Evolutionary conservation across 1,140 invertebrate genomes (phyloP).

Genomic region (Lepidurus couesii): DNA sequence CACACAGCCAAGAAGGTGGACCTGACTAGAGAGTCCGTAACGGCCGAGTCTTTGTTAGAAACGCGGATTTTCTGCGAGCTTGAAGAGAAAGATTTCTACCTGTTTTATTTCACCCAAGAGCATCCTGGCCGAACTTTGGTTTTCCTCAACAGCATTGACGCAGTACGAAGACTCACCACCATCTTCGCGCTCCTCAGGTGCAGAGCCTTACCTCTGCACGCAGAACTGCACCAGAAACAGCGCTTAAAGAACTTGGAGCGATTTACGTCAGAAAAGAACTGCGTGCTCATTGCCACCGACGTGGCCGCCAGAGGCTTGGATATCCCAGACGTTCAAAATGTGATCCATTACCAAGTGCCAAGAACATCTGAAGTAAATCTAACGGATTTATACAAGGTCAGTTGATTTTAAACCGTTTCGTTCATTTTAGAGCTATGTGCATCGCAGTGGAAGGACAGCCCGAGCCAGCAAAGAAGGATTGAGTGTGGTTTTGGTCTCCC

Average conservation of each 20-base stretch:
- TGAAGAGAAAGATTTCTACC: constrained; percentile 82
- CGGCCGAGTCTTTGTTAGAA: constrained; percentile 75
- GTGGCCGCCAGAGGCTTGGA: constrained; percentile 95
- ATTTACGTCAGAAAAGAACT: constrained; percentile 68
- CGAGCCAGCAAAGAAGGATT: constrained; percentile 80
- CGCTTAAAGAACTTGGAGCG: constrained; percentile 88
- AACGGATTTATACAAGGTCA: background rate
- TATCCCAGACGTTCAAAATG: constrained; percentile 88
- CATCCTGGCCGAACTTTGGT: constrained; percentile 85
- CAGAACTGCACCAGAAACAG: constrained; percentile 91
- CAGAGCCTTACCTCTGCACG: constrained; percentile 78
- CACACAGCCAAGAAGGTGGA: constrained; percentile 51
- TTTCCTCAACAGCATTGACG: constrained; percentile 96
- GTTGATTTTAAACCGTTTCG: constrained; percentile 32
- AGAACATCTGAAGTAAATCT: constrained; percentile 73
- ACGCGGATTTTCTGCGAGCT: constrained; percentile 62
- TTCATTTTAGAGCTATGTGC: constrained; percentile 73
- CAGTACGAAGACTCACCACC: constrained; percentile 75
- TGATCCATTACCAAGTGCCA: constrained; percentile 92
- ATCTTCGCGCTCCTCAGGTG: constrained; percentile 73
- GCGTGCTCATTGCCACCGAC: constrained; percentile 90
- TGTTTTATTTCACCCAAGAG: constrained; percentile 84
- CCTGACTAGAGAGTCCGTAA: constrained; percentile 55
- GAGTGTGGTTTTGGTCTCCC: constrained; percentile 85
- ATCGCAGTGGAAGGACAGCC: constrained; percentile 92